Evolutionary conservation across 2,888 invertebrate species (phyloP).

Genomic region (Ditula angustiorana): DNA sequence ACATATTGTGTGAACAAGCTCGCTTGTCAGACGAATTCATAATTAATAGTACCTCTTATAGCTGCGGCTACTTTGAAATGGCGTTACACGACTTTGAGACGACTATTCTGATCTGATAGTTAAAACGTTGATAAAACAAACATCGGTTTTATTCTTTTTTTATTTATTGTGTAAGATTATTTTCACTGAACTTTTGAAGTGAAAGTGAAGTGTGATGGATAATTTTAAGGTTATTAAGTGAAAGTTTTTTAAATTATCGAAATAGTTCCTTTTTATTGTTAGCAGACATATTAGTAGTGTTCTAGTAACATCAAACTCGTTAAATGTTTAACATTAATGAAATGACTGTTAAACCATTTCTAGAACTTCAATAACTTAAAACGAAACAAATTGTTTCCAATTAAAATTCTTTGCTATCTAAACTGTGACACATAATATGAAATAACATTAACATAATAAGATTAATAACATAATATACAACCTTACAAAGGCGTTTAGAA

Average conservation of each 20-base stretch:
- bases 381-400: neutral
- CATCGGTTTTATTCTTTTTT: neutral
- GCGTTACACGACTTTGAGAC: neutral
- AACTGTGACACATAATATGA: slow-evolving; percentile 10
- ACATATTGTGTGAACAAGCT: slow-evolving; percentile 1
- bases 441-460: slow-evolving; percentile 28
- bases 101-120: neutral
- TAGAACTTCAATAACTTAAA: neutral
- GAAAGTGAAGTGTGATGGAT: neutral
- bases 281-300: too few relatives aligned
- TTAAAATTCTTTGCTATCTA: neutral
- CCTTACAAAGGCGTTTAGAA: slow-evolving; percentile 22
- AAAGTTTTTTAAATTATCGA: too few relatives aligned
- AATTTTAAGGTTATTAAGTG: too few relatives aligned
- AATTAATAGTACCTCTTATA: slow-evolving; percentile 18
- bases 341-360: neutral
- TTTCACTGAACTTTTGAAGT: neutral
- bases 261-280: too few relatives aligned
- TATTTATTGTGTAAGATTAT: neutral
- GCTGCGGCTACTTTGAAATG: neutral
- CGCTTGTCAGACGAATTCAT: neutral
- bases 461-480: slow-evolving; percentile 31
- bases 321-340: neutral
- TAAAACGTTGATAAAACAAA: neutral
- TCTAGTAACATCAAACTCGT: too few relatives aligned